Percentiles rank a stretch among this genome's conserved stretches.
Evolutionary conservation across 2,113 vertebrate genomes (phyloP).

Genomic region (Tympanuchus pallidicinctus): DNA sequence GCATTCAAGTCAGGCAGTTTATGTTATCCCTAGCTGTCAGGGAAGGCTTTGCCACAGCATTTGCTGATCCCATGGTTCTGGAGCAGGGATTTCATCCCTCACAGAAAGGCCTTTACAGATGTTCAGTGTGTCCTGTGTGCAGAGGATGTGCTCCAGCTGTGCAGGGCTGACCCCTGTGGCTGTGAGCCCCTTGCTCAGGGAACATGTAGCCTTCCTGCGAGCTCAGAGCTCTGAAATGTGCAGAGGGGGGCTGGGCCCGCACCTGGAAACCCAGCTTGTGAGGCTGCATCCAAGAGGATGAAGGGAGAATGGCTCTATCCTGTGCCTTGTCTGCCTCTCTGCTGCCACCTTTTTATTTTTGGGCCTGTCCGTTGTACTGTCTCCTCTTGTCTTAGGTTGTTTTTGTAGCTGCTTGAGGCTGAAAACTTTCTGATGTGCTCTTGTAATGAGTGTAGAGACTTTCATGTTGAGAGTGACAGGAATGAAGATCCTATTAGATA

Average conservation of each 20-base stretch:
- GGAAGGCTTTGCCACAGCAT: not conserved
- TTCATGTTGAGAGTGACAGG: not conserved
- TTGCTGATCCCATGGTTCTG: not conserved
- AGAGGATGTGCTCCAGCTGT: not conserved
- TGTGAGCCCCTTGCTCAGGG: not conserved
- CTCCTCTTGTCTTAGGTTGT: not conserved
- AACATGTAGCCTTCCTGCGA: not conserved
- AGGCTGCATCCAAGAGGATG: not conserved
- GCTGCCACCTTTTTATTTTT: not conserved
- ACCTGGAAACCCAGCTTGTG: rapidly evolving
- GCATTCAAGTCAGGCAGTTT: not conserved
- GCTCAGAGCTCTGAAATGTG: not conserved
- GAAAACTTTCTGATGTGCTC: not conserved
- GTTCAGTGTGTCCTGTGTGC: not conserved
- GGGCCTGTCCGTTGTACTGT: not conserved
- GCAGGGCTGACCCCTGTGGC: not conserved
- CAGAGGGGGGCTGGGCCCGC: not conserved
- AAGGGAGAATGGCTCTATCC: not conserved
- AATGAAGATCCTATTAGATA: not conserved
- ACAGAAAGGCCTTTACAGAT: not conserved
- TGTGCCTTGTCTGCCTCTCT: not conserved
- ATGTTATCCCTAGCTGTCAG: not conserved
- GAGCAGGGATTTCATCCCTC: not conserved
- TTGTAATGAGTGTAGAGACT: not conserved
- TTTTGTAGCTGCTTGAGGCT: not conserved